Base-by-base conservation (phyloP, 2,797 vertebrate genomes). In the Protosalanx chinensis region DNA sequence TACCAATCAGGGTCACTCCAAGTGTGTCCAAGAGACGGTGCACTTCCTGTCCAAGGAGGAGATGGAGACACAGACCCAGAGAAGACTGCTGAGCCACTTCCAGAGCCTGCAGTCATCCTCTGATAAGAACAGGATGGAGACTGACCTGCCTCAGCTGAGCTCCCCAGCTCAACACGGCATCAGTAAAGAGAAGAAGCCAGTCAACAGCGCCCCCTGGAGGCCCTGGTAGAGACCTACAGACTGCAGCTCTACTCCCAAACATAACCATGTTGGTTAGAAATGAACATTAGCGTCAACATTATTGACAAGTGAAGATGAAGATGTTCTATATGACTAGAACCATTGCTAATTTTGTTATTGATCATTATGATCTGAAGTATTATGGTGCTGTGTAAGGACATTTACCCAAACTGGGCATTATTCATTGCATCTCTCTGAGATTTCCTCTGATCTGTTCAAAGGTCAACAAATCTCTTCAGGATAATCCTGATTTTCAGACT, bases 161-260 rank as follows among this genome's bases (percentile, higher is more conserved):
- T 64, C 46, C 41, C 5, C 56, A 75, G 67, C 51, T 53, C 74
- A 72, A 51, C 30, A 61, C 16, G 71, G 16, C 71, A 69, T 56
- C 75, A 76, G 37, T 33, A 72, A 77, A 60, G 76, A 84, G 18
- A 77, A 81, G 0, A 84, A 32, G 71, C 64, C 69, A 70, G 1
- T 70, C 66, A 68, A 7, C 77, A 79, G 70, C 57, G 13, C 68
- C 72, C 78, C 16, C 81, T 88, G 87, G 83, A 86, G 87, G 81
- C 86, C 79, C 1, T 88, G 85, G 85, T 88, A 86, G 81, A 84
- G 71, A 30, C 56, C 63, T 64, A 0, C 69, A 68, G n/a, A 37
- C 76, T 74, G 58, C 67, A 71, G 32, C 23, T 27, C 23, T 27
- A 27, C 23, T 27, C 23, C 1, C 23, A 68, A 51, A 75, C 46